These are phyloP conservation scores for Pipistrellus kuhlii DNA, from an alignment of 2,797 vertebrate species.

Conservation along the genomic window DNA sequence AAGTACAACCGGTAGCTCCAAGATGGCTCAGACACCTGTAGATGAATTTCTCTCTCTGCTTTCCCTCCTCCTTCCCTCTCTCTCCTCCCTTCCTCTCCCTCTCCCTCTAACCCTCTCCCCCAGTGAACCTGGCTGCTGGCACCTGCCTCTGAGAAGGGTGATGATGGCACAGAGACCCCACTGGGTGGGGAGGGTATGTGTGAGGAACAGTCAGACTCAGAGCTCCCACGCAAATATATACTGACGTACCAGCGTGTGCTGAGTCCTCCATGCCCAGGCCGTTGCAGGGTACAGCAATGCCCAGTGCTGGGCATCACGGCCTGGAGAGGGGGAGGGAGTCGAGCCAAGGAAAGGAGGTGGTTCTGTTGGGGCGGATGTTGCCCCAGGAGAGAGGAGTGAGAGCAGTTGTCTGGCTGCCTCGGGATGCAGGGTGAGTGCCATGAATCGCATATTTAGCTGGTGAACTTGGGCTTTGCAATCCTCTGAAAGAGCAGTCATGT, in stretches of 20 bases:
- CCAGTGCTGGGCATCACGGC: background rate
- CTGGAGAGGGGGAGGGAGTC: background rate
- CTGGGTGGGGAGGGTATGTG: background rate
- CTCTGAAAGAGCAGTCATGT: background rate
- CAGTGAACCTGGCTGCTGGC: accelerated
- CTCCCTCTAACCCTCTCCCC: conserved; percentile 45
- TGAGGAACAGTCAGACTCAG: background rate
- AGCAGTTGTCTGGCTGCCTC: background rate
- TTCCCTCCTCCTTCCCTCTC: background rate
- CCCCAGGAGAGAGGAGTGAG: background rate
- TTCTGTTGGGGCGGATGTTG: background rate
- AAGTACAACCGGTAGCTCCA: conserved; percentile 73
- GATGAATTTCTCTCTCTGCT: conserved; percentile 61
- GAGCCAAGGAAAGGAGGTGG: background rate
- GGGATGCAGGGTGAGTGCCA: background rate
- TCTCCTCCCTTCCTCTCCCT: background rate
- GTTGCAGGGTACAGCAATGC: background rate
- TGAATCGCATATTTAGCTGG: background rate
- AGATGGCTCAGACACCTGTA: conserved; percentile 77
- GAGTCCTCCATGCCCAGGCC: background rate
- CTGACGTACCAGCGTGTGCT: accelerated
- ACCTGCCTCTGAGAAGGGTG: background rate
- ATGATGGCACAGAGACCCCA: background rate
- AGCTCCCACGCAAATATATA: background rate
- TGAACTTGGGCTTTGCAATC: background rate